phyloP scores from a whole-genome alignment of 1,140 invertebrate species.

The honey bee (Apis mellifera) region DNA sequence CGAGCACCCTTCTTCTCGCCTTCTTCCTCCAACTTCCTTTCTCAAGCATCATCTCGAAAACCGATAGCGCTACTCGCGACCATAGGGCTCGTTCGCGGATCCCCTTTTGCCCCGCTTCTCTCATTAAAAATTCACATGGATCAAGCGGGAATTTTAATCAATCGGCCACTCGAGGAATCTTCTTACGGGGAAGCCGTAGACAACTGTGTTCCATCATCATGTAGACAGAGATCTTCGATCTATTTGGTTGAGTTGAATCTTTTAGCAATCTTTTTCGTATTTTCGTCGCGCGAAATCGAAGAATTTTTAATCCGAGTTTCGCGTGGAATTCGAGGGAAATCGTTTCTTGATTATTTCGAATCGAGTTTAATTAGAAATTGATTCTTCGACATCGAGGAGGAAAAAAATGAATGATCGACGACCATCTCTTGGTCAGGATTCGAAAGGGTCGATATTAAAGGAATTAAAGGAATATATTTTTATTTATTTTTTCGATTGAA shows the following conservation, averaged over 20 bases:
- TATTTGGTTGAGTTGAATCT: too few species aligned
- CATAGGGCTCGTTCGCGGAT: background rate
- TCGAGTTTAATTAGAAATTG: too few species aligned
- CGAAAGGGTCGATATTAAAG: background rate
- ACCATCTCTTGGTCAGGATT: too few species aligned
- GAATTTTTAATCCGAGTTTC: too few species aligned
- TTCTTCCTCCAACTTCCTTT: background rate
- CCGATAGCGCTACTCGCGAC: constrained; percentile 38
- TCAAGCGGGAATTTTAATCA: constrained; percentile 39
- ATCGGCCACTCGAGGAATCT: constrained; percentile 33
- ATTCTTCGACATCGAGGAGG: too few species aligned
- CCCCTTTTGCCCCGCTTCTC: background rate
- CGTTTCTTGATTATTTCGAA: too few species aligned
- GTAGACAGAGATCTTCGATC: too few species aligned
- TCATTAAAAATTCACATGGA: constrained; percentile 59
- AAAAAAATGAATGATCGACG: too few species aligned
- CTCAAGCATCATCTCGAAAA: constrained; percentile 41
- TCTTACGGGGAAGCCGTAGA: background rate
- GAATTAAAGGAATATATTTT: background rate
- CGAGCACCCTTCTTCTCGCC: constrained; percentile 21
- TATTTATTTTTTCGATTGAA: background rate
- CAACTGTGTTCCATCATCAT: too few species aligned
- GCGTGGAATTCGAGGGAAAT: too few species aligned
- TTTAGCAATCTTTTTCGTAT: too few species aligned
- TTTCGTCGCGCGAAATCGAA: too few species aligned